Conservation (phyloP, 2,797 vertebrate species). For the Chelidonichthys spinosus region DNA sequence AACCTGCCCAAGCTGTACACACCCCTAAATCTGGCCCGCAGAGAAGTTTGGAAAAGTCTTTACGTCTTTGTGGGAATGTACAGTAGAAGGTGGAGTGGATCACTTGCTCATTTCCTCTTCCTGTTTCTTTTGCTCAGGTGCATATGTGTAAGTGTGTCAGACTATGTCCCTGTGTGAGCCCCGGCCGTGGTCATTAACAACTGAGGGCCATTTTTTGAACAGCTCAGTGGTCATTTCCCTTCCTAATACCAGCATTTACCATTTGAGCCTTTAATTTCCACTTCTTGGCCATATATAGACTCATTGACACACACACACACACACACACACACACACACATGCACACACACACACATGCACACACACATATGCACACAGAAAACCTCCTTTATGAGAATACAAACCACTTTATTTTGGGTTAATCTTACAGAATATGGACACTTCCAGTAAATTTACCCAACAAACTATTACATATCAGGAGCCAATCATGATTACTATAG, state of each 20-base stretch:
- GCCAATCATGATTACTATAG: neutral
- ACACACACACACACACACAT: neutral
- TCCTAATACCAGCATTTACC: constrained; percentile 90
- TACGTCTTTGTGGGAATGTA: constrained; percentile 56
- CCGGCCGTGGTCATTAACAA: constrained; percentile 92
- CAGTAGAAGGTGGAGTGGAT: constrained; percentile 55
- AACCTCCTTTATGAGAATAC: constrained; percentile 23
- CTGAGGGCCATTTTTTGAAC: constrained; percentile 87
- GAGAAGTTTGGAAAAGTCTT: constrained; percentile 37
- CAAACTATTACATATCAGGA: neutral
- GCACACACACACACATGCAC: constrained; percentile 3
- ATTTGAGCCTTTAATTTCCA: constrained; percentile 89
- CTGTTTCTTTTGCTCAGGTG: constrained; percentile 83
- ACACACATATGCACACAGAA: constrained; percentile 4
- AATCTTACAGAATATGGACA: neutral
- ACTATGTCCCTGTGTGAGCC: constrained; percentile 83
- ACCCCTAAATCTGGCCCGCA: neutral
- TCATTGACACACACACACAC: constrained; percentile 33
- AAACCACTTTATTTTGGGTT: neutral
- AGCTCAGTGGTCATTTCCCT: constrained; percentile 90
- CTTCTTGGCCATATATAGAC: constrained; percentile 79
- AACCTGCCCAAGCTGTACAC: constrained; percentile 38
- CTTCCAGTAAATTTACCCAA: neutral
- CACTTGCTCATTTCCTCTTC: constrained; percentile 69
- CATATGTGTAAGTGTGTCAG: constrained; percentile 77